phyloP scores from a whole-genome alignment of 2,113 vertebrate genomes.

The Gnathonemus echidnorhynchus region DNA sequence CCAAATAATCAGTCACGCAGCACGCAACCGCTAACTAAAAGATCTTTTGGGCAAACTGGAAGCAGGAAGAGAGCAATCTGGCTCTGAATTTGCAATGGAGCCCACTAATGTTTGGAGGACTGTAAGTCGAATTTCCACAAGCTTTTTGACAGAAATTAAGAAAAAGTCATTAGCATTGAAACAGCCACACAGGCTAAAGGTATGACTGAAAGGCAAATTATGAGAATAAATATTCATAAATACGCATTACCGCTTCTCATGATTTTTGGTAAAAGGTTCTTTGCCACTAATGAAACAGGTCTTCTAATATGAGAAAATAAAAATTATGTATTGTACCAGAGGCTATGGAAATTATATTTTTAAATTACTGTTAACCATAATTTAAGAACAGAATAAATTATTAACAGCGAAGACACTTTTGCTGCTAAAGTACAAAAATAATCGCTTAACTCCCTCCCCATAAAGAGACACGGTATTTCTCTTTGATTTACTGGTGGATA shows the following conservation, averaged over 20 bases:
- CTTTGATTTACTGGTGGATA: neutral
- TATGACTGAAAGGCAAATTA: neutral
- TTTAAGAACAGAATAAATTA: conserved; percentile 1
- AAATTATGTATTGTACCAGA: neutral
- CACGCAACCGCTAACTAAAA: neutral
- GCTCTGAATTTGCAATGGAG: neutral
- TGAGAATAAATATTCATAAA: neutral
- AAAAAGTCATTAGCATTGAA: neutral
- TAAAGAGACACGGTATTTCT: neutral
- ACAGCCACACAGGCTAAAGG: neutral
- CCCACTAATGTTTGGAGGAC: neutral
- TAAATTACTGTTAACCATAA: neutral
- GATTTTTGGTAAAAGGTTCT: neutral
- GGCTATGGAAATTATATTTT: conserved; percentile 9
- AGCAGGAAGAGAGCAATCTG: neutral
- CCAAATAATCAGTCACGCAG: neutral
- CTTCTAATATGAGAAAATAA: neutral
- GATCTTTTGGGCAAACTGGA: neutral
- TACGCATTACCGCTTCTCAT: neutral
- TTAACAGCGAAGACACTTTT: neutral
- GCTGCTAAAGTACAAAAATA: neutral
- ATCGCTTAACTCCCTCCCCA: neutral
- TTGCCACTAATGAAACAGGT: neutral
- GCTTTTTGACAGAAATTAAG: neutral
- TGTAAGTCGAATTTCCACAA: neutral